phyloP scores from a whole-genome alignment of 2,888 invertebrate species.

The Pyrgus malvae region DNA sequence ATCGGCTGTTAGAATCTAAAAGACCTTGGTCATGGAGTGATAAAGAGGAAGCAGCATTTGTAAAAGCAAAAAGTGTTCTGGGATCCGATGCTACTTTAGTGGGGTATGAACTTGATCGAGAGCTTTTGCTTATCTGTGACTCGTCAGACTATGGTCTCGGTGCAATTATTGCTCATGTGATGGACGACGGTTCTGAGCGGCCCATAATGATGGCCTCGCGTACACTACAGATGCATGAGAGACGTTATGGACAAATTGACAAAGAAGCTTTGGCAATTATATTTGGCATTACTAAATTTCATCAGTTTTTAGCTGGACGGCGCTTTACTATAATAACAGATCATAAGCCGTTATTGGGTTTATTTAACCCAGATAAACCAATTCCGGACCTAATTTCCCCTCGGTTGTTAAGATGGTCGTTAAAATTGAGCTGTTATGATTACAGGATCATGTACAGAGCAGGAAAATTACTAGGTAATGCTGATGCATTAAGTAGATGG shows the following conservation, averaged over 20 bases:
- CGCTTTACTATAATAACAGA: conserved; percentile 6
- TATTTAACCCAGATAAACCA: conserved; percentile 1
- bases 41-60: conserved; percentile 5
- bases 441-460: conserved; percentile 2
- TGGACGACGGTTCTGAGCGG: conserved; percentile 33
- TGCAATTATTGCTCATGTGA: conserved; percentile 30
- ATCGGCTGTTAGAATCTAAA: conserved; percentile 13
- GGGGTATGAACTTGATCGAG: conserved; percentile 2
- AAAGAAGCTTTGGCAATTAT: conserved; percentile 27
- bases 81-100: conserved; percentile 21
- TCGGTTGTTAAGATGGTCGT: conserved; percentile 9
- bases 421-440: conserved; percentile 12
- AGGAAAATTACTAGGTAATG: conserved; percentile 6
- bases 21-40: conserved; percentile 2
- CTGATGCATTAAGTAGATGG: conserved; percentile 11
- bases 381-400: conserved; percentile 18
- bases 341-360: conserved; percentile 1
- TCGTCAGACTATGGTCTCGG: conserved; percentile 32
- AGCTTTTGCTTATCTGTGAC: conserved; percentile 27
- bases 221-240: conserved; percentile 32
- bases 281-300: conserved; percentile 17
- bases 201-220: conserved; percentile 33
- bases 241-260: conserved; percentile 34
- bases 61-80: conserved; percentile 19
- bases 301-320: conserved; percentile 4